phyloP scores from a whole-genome alignment of 1,140 invertebrate genomes.

The Drosophila bocki region DNA sequence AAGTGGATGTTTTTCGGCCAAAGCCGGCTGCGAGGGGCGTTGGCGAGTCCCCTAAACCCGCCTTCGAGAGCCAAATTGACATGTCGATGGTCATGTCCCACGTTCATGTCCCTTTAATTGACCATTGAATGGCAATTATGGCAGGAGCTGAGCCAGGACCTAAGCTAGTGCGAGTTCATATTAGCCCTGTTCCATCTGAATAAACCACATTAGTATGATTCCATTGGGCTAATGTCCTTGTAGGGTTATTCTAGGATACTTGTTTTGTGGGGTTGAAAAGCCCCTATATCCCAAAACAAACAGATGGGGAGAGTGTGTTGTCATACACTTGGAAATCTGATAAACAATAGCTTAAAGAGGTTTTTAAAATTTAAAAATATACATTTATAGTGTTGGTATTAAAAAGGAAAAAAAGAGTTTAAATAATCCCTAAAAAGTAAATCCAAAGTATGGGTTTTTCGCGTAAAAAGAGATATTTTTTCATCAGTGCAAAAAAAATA shows the following conservation, averaged over 20 bases:
- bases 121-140: conserved; percentile 65
- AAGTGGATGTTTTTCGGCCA: conserved; percentile 20
- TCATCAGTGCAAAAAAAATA: background rate
- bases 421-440: background rate
- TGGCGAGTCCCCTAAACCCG: conserved; percentile 52
- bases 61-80: conserved; percentile 54
- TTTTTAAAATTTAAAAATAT: background rate
- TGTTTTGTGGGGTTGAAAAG: background rate
- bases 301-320: too few species aligned
- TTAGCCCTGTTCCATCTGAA: conserved; percentile 16
- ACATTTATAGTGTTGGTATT: too few species aligned
- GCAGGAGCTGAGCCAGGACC: conserved; percentile 32
- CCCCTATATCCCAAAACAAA: background rate
- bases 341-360: background rate
- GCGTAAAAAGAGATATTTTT: background rate
- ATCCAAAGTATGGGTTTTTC: too few species aligned
- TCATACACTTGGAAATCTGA: background rate
- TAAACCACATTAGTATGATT: conserved; percentile 10
- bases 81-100: conserved; percentile 53
- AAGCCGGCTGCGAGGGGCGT: conserved; percentile 24
- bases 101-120: conserved; percentile 53
- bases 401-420: background rate
- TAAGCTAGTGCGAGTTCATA: conserved; percentile 6
- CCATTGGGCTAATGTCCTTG: background rate
- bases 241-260: background rate